Percentiles rank a stretch among this genome's conserved stretches.
Conservation (phyloP, 2,797 vertebrate genomes). For the Parauchenoglanis ngamensis region DNA sequence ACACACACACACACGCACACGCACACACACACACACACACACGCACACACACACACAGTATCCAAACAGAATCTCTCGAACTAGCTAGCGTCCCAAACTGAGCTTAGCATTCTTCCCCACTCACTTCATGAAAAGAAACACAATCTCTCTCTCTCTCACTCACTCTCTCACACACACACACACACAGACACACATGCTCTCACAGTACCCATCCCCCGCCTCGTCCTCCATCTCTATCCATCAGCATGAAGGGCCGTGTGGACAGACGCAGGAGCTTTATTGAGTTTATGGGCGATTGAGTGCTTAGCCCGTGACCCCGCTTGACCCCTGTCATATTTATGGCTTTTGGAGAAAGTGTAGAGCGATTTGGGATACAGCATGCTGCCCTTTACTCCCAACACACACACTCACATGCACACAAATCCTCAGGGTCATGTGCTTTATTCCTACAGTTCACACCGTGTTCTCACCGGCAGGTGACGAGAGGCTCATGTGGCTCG, state of each 20-base stretch:
- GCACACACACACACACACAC: slow-evolving; percentile 20
- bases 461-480: not conserved
- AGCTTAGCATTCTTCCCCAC: not conserved
- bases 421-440: slow-evolving; percentile 3
- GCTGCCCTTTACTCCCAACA: slow-evolving; percentile 36
- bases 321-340: slow-evolving; percentile 79
- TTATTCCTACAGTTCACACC: not conserved
- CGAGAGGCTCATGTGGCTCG: not conserved
- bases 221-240: slow-evolving; percentile 49
- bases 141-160: not conserved
- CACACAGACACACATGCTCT: slow-evolving; percentile 47
- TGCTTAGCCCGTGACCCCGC: slow-evolving; percentile 73
- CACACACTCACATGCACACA: slow-evolving; percentile 61
- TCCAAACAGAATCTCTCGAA: slow-evolving; percentile 24
- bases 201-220: not conserved
- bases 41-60: slow-evolving; percentile 14
- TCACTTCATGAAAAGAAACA: not conserved
- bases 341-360: slow-evolving; percentile 64
- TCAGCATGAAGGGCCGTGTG: slow-evolving; percentile 64
- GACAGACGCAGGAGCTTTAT: slow-evolving; percentile 74
- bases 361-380: slow-evolving; percentile 56
- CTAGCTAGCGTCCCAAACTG: slow-evolving; percentile 1
- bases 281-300: slow-evolving; percentile 73
- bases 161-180: slow-evolving; percentile 28
- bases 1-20: slow-evolving; percentile 8